Evolutionary conservation across 1,140 invertebrate species (phyloP).

Genomic region (Drosophila tropicalis): DNA sequence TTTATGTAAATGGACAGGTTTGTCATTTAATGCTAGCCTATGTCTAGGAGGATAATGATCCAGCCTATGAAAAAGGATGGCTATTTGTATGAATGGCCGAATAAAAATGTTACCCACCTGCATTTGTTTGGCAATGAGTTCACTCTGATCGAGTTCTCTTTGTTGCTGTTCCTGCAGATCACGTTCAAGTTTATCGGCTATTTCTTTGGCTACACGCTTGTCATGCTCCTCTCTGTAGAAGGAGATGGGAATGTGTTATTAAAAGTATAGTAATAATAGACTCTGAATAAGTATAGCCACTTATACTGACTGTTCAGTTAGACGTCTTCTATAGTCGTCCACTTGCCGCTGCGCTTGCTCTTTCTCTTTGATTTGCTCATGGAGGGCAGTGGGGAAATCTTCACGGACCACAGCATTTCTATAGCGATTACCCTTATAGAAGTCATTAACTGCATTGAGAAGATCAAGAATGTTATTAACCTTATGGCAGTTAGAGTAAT

Average conservation of each 20-base stretch:
- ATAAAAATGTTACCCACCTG: constrained; percentile 64
- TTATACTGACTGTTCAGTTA: constrained; percentile 72
- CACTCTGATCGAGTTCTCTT: constrained; percentile 84
- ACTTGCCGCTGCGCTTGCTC: constrained; percentile 86
- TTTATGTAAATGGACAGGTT: too few relatives aligned
- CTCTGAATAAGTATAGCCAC: not conserved
- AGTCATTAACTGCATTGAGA: constrained; percentile 87
- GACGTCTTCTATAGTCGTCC: constrained; percentile 84
- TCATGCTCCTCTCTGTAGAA: constrained; percentile 88
- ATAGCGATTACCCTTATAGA: constrained; percentile 93
- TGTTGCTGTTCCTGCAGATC: constrained; percentile 84
- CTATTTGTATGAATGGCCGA: too few relatives aligned
- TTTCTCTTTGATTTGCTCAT: constrained; percentile 92
- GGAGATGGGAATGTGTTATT: not conserved
- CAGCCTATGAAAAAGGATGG: too few relatives aligned
- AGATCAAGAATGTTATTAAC: constrained; percentile 1
- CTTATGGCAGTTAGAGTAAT: not conserved
- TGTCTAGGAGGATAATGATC: too few relatives aligned
- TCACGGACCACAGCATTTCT: constrained; percentile 94
- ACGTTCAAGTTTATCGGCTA: constrained; percentile 88
- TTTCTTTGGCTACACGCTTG: constrained; percentile 86
- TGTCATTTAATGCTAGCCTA: too few relatives aligned
- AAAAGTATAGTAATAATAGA: not conserved
- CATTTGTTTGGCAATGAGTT: constrained; percentile 83
- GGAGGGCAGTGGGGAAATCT: constrained; percentile 92